A percentile compares a stretch with the other conserved stretches of the same genome.
Conservation (phyloP, 2,113 vertebrate species). For the Tor tambroides region DNA sequence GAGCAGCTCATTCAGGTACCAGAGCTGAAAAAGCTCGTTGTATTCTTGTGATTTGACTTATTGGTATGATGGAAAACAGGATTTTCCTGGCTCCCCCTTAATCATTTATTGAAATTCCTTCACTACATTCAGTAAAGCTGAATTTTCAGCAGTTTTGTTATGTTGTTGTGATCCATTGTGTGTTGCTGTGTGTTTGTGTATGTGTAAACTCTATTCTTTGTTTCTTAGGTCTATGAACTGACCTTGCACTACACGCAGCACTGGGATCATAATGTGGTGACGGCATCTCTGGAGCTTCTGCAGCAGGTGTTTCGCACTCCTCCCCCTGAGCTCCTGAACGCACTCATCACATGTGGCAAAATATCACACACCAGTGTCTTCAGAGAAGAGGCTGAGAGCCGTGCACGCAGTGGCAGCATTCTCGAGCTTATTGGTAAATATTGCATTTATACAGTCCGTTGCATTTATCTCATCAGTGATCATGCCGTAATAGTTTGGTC, state of each 20-base stretch:
- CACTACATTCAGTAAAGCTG: too few relatives aligned
- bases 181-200: background rate
- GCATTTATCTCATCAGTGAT: background rate
- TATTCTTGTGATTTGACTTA: background rate
- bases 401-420: slow-evolving; percentile 90
- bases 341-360: slow-evolving; percentile 81
- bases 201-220: background rate
- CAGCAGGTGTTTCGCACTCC: slow-evolving; percentile 93
- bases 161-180: too few relatives aligned
- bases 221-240: slow-evolving; percentile 89
- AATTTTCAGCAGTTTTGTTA: background rate
- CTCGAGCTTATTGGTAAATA: slow-evolving; percentile 88
- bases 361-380: slow-evolving; percentile 77
- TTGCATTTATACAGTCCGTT: background rate
- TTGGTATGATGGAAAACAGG: background rate
- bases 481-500: background rate
- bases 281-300: slow-evolving; percentile 89
- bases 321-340: slow-evolving; percentile 86
- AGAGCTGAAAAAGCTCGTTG: background rate
- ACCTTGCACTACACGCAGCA: slow-evolving; percentile 95
- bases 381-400: slow-evolving; percentile 78
- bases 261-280: slow-evolving; percentile 96
- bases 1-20: slow-evolving; percentile 92
- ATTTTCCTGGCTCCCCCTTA: too few relatives aligned
- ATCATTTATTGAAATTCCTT: too few relatives aligned